These are phyloP conservation scores for Parazoanthus darwini DNA, from an alignment of 92 coral and sea anemone species.

Conservation along the genomic window DNA sequence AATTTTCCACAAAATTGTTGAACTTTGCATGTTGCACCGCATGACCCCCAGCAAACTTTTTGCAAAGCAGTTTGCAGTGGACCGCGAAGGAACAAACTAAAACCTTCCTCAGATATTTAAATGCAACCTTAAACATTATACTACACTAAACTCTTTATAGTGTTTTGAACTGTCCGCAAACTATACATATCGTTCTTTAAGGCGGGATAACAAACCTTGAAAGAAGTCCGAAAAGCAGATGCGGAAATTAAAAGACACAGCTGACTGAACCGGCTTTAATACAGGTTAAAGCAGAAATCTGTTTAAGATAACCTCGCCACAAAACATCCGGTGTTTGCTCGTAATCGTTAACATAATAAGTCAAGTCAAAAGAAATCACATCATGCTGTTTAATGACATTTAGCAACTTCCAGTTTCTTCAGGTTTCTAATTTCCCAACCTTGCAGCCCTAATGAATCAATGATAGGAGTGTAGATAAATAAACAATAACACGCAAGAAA, in stretches of 20 bases:
- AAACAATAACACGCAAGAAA: neutral
- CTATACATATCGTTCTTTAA: neutral
- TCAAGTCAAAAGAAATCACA: neutral
- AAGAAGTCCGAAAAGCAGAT: conserved; percentile 35
- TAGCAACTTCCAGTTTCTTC: neutral
- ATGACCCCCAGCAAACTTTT: conserved; percentile 31
- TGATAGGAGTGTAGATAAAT: neutral
- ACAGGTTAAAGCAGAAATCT: conserved; percentile 36
- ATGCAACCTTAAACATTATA: neutral
- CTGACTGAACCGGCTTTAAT: conserved; percentile 10
- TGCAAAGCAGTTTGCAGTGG: conserved; percentile 39
- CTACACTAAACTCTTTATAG: neutral
- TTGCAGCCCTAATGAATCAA: neutral
- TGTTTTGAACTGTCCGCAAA: neutral
- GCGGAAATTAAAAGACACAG: conserved; percentile 29
- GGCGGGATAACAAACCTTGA: conserved; percentile 15
- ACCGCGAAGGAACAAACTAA: conserved; percentile 35
- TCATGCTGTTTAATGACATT: neutral
- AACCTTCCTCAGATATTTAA: neutral
- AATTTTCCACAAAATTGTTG: conserved; percentile 8
- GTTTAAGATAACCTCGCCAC: conserved; percentile 35
- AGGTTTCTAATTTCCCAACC: neutral
- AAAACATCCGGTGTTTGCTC: conserved; percentile 35
- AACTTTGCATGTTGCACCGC: neutral
- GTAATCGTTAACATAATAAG: neutral